A percentile compares a stretch with the other conserved stretches of the same genome.
phyloP scores from a whole-genome alignment of 2,888 invertebrate species.

The Galeruca laticollis region DNA sequence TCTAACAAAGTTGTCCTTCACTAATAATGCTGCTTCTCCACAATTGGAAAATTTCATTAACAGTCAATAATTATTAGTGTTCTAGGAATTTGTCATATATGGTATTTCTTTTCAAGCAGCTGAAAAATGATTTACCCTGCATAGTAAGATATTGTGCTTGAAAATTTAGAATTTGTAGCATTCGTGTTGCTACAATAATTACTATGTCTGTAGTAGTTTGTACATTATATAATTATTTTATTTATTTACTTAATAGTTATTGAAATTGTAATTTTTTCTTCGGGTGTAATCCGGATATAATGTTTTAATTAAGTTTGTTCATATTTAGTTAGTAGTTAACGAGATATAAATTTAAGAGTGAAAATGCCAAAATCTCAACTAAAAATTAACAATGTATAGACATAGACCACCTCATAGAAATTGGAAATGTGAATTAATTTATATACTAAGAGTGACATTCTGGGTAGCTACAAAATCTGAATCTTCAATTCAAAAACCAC shows the following conservation, averaged over 20 bases:
- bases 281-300: conserved; percentile 42
- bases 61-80: background rate
- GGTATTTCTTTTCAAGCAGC: conserved; percentile 36
- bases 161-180: conserved; percentile 21
- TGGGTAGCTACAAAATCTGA: background rate
- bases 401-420: background rate
- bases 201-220: conserved; percentile 44
- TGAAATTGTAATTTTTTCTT: conserved; percentile 35
- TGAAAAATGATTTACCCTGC: conserved; percentile 31
- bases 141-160: conserved; percentile 31
- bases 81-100: conserved; percentile 23
- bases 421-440: background rate
- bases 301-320: conserved; percentile 39
- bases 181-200: conserved; percentile 31
- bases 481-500: no score
- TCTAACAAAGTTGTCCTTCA: background rate
- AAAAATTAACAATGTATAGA: background rate
- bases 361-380: background rate
- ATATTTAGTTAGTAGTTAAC: conserved; percentile 46
- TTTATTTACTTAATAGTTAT: conserved; percentile 46
- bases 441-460: background rate
- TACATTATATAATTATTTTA: conserved; percentile 46
- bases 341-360: conserved; percentile 14
- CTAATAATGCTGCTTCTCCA: background rate
- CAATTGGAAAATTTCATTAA: background rate